Conservation (phyloP, 2,113 vertebrate species). For the Cnemophilus loriae region DNA sequence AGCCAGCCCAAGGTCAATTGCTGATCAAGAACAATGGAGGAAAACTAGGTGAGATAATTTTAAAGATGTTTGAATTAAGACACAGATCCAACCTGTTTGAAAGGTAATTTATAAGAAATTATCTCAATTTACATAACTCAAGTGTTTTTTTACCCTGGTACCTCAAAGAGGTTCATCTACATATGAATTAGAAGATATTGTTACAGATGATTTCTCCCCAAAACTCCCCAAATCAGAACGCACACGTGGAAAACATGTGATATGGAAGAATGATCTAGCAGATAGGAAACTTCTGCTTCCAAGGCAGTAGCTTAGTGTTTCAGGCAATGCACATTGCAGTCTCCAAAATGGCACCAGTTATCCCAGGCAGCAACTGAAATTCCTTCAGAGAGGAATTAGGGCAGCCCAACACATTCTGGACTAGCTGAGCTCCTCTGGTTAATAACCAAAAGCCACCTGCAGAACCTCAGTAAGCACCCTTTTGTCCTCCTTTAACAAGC, state of each 20-base stretch:
- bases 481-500: slow-evolving; percentile 66
- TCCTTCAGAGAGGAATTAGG: slow-evolving; percentile 61
- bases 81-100: slow-evolving; percentile 39
- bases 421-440: slow-evolving; percentile 66
- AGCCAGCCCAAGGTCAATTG: slow-evolving; percentile 69
- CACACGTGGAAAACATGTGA: not conserved
- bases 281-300: slow-evolving; percentile 44
- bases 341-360: slow-evolving; percentile 13
- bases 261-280: not conserved
- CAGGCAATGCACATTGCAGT: not conserved
- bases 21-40: slow-evolving; percentile 65
- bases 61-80: slow-evolving; percentile 60
- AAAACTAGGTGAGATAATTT: slow-evolving; percentile 66
- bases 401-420: slow-evolving; percentile 66
- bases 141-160: not conserved
- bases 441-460: slow-evolving; percentile 79
- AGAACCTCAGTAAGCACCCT: slow-evolving; percentile 73
- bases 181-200: slow-evolving; percentile 36
- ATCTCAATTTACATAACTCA: slow-evolving; percentile 47
- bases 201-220: not conserved
- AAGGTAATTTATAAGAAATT: slow-evolving; percentile 52
- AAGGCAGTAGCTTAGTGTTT: slow-evolving; percentile 3
- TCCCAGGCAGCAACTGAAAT: slow-evolving; percentile 27
- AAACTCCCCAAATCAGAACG: not conserved
- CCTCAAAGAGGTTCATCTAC: slow-evolving; percentile 39